Evolutionary conservation across 37 sponge, comb jelly and placozoan species (phyloP).

Genomic region (Cladorhizidae sp.): DNA sequence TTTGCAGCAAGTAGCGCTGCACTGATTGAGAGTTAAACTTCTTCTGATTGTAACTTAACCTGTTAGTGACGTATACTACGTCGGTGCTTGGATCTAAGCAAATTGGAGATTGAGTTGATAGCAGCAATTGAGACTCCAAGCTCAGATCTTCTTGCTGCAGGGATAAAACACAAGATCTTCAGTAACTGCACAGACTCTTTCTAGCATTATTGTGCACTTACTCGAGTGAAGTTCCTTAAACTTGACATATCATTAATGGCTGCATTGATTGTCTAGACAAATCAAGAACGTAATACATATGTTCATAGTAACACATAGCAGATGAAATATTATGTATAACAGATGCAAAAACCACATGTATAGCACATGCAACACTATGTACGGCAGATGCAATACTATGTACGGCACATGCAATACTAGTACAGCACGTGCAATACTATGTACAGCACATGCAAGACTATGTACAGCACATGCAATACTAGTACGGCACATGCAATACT

Average conservation of each 20-base stretch:
- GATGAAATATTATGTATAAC: not conserved
- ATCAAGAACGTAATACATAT: too few relatives aligned
- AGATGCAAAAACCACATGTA: not conserved
- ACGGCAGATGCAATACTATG: too few relatives aligned
- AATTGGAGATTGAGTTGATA: constrained; percentile 68
- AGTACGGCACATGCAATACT: too few relatives aligned
- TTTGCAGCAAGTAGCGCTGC: constrained; percentile 12
- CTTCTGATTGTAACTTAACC: constrained; percentile 65
- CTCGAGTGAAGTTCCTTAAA: constrained; percentile 34
- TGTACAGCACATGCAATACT: too few relatives aligned
- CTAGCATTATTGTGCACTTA: constrained; percentile 2
- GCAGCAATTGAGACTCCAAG: constrained; percentile 54
- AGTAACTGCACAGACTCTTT: too few relatives aligned
- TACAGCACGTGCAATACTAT: too few relatives aligned
- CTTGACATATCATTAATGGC: constrained; percentile 37
- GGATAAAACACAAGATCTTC: not conserved
- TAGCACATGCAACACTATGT: too few relatives aligned
- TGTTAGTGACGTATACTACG: constrained; percentile 67
- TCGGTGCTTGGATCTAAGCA: constrained; percentile 76
- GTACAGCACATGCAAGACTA: too few relatives aligned
- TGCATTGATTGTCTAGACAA: constrained; percentile 42
- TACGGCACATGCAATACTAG: too few relatives aligned
- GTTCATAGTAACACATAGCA: not conserved
- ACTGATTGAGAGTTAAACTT: constrained; percentile 52
- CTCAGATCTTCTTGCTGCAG: constrained; percentile 52